Evolutionary conservation across 2,113 vertebrate genomes (phyloP).

Genomic region (Ranitomeya variabilis): DNA sequence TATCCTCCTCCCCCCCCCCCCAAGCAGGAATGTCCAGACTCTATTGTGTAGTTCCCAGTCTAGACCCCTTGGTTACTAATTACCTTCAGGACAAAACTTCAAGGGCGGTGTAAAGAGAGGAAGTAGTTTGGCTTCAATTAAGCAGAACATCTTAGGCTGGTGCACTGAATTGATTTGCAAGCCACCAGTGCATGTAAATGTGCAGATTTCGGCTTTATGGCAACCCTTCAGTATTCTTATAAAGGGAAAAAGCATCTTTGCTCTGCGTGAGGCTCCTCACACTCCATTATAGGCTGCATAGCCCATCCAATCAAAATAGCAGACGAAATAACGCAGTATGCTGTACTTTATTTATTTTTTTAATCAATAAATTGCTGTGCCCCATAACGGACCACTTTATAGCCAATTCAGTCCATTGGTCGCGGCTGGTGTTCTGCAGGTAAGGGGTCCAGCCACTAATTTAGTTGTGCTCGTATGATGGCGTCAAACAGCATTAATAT

Average conservation of each 20-base stretch:
- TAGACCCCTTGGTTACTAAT: constrained; percentile 19
- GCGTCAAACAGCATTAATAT: no score
- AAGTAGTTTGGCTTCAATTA: neutral
- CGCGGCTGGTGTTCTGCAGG: no score
- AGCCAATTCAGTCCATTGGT: no score
- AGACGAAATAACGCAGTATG: no score
- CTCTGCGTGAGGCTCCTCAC: no score
- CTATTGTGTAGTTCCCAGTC: neutral
- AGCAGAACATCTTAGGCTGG: neutral
- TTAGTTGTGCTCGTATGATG: no score
- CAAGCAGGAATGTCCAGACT: neutral
- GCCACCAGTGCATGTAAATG: neutral
- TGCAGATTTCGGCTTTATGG: neutral
- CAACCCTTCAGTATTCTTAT: neutral
- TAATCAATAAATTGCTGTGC: no score
- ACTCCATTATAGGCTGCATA: no score
- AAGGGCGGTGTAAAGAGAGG: neutral
- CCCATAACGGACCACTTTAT: no score
- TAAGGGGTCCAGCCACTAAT: no score
- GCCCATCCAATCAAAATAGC: no score
- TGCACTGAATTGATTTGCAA: neutral
- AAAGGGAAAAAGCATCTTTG: no score
- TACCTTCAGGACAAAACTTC: neutral
- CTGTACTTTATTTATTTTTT: neutral
- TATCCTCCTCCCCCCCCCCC: neutral